Conservation (phyloP, 2,113 vertebrate genomes). For the Engraulis encrasicolus region DNA sequence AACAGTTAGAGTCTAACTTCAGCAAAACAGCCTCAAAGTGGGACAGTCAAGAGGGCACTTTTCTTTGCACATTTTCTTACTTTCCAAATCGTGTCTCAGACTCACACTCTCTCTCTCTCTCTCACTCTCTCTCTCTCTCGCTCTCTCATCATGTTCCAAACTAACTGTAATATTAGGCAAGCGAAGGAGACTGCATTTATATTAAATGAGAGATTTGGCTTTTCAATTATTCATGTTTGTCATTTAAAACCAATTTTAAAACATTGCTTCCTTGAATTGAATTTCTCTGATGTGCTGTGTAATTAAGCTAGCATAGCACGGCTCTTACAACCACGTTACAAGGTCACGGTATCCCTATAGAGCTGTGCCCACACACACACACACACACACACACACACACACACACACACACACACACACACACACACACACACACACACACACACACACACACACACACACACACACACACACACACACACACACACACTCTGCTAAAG, state of each 20-base stretch:
- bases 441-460: too few species aligned
- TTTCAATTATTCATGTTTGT: conserved; percentile 5
- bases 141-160: background rate
- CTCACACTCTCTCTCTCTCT: background rate
- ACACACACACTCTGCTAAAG: background rate
- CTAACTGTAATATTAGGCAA: background rate
- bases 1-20: background rate
- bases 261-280: background rate
- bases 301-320: background rate
- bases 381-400: too few species aligned
- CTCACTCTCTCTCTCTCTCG: too few species aligned
- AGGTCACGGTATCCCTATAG: background rate
- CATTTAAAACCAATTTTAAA: background rate
- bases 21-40: background rate
- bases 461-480: too few species aligned
- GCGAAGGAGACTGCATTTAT: background rate
- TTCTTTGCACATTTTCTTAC: background rate
- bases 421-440: too few species aligned
- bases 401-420: too few species aligned
- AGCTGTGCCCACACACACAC: too few species aligned
- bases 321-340: background rate
- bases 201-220: background rate
- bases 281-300: background rate
- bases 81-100: background rate
- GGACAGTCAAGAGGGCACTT: background rate